These are phyloP conservation scores for Drosophila differens DNA, from an alignment of 2,888 invertebrate species.

Conservation along the genomic window DNA sequence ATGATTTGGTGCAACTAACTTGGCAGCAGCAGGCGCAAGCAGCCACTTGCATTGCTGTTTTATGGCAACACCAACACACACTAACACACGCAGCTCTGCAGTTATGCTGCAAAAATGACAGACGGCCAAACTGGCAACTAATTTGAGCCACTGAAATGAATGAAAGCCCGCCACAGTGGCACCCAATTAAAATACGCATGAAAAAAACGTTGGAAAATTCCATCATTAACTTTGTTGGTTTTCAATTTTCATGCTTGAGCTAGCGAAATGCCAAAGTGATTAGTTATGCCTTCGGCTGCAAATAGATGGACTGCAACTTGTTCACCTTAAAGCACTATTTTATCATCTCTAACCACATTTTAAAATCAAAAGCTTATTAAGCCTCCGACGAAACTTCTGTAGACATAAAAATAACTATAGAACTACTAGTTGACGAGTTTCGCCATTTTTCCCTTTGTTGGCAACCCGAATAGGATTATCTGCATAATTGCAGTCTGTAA, in stretches of 20 bases:
- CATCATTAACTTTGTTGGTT: not conserved
- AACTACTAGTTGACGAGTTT: not conserved
- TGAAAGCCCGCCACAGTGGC: conserved; percentile 57
- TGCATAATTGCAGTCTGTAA: not conserved
- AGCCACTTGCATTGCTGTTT: conserved; percentile 38
- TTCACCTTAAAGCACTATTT: not conserved
- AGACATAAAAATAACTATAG: not conserved
- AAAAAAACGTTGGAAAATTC: conserved; percentile 1
- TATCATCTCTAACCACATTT: not conserved
- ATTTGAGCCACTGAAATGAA: conserved; percentile 64
- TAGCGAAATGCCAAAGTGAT: conserved; percentile 13
- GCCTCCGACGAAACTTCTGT: not conserved
- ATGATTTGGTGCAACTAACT: conserved; percentile 74
- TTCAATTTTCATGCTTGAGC: conserved; percentile 19
- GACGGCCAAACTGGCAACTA: conserved; percentile 64
- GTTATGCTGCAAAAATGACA: conserved; percentile 48
- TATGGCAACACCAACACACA: conserved; percentile 30
- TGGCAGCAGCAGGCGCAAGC: conserved; percentile 39
- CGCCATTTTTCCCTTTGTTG: not conserved
- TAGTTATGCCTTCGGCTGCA: not conserved
- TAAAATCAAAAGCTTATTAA: not conserved
- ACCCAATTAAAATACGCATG: conserved; percentile 13
- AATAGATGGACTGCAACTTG: not conserved
- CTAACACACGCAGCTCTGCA: conserved; percentile 7
- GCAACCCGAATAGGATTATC: not conserved